Base-by-base conservation (phyloP, 1,140 invertebrate species). In the Neodiprion virginianus region DNA sequence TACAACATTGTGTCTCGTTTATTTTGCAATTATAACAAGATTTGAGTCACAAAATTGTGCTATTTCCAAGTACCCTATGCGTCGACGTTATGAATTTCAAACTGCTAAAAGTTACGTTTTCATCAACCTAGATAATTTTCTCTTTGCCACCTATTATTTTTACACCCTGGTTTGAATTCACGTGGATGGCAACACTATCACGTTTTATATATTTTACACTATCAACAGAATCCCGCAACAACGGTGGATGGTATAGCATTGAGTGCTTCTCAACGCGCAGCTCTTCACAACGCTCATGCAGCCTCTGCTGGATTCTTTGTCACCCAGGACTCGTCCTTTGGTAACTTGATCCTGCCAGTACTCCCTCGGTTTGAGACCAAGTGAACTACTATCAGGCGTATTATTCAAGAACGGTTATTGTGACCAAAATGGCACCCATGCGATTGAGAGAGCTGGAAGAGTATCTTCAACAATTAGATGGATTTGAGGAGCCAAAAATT, bases 291-390 rank as follows among this genome's bases (percentile, higher is more conserved):
- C 87, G 97, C 97, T 28, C 95, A 97, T 86, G 91, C 94, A 21
- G 95, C 95, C 79, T 98, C 96, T 8, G 94, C 95, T 81, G 97
- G 97, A 17, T 98, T 93, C 86, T 99, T 98, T 88, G 94, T 98
- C 61, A 94, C 96, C 7, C 97, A 98, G 90, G 97, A 99, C 83
- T 98, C 97, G 12, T 95, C 95, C 47, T 99, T 98, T 92, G 97
- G 97, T 74, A 99, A 99, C 87, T 91, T 96, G 71, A 98, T 99
- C 82, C 89, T 99, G 77, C 97, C 97, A 65, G 97, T 98, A 23
- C 84, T 99, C 71, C 97, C 97, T 7, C 90, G 97, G 78, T 94
- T 98, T 85, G 95, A 97, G 72, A 90, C 81, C 74, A 92, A 92
- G 87, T 91, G 86, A 91, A 72, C 69, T 74, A 14, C 21, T 28